A percentile compares a stretch with the other conserved stretches of the same genome.
Conservation (phyloP, 1,140 invertebrate genomes). For the Ceratina australensis region DNA sequence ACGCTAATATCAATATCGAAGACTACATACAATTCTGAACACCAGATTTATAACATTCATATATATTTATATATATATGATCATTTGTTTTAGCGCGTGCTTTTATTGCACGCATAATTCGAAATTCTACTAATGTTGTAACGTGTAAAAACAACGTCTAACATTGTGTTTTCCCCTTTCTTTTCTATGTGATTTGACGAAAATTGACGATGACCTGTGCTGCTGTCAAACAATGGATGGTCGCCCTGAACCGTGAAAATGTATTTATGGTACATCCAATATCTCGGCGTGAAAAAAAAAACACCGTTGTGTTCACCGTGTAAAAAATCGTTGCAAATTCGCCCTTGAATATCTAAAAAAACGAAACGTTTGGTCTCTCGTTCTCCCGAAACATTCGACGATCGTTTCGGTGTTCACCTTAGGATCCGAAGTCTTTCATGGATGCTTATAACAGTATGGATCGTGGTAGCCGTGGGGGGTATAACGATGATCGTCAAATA, state of each 20-base stretch:
- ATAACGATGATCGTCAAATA: constrained; percentile 78
- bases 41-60: constrained; percentile 32
- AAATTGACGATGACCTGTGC: constrained; percentile 80
- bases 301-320: constrained; percentile 47
- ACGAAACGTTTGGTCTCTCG: background rate
- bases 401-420: constrained; percentile 8
- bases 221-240: constrained; percentile 78
- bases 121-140: constrained; percentile 41
- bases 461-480: constrained; percentile 75
- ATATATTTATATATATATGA: constrained; percentile 36
- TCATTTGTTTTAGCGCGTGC: constrained; percentile 51
- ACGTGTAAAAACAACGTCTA: constrained; percentile 68
- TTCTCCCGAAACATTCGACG: constrained; percentile 18
- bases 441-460: constrained; percentile 79
- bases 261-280: constrained; percentile 67
- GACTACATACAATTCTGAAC: constrained; percentile 3
- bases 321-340: constrained; percentile 44
- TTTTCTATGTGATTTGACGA: constrained; percentile 81
- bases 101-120: constrained; percentile 37
- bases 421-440: constrained; percentile 79
- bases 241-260: constrained; percentile 73
- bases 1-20: constrained; percentile 35
- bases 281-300: constrained; percentile 51
- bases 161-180: constrained; percentile 79
- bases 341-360: constrained; percentile 25